A percentile compares a stretch with the other conserved stretches of the same genome.
Conservation (phyloP, 2,113 vertebrate species). For the Pseudolaguvia tuberculata region DNA sequence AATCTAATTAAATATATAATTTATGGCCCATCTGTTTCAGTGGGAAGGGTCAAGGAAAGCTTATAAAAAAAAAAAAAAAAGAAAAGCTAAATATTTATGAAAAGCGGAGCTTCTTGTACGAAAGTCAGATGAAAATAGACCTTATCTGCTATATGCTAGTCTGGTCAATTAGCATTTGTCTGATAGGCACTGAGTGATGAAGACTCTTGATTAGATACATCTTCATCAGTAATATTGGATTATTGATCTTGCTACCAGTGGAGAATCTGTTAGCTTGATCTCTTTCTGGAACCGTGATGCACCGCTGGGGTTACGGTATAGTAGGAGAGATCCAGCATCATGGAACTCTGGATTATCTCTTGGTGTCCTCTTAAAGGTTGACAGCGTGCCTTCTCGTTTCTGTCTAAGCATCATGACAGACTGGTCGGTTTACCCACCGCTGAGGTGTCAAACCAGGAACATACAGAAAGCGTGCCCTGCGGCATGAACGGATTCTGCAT, state of each 20-base stretch:
- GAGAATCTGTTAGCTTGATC: constrained; percentile 35
- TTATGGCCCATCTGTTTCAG: no score
- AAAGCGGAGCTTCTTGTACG: no score
- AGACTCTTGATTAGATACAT: constrained; percentile 19
- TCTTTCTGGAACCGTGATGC: constrained; percentile 35
- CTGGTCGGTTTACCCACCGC: constrained; percentile 13
- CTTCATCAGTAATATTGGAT: constrained; percentile 35
- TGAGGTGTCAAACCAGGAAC: constrained; percentile 7
- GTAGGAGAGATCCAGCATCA: background rate
- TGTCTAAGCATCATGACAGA: background rate
- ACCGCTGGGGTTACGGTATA: background rate
- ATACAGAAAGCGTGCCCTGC: constrained; percentile 4
- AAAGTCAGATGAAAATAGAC: constrained; percentile 14
- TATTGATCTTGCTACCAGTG: constrained; percentile 33
- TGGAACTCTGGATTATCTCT: background rate
- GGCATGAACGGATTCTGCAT: constrained; percentile 40
- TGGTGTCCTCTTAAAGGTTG: background rate
- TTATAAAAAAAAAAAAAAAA: no score
- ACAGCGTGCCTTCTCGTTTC: constrained; percentile 3
- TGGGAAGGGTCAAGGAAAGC: no score
- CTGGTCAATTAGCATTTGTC: constrained; percentile 19
- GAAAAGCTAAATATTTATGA: no score
- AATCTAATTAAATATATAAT: no score
- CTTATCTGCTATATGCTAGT: constrained; percentile 19
- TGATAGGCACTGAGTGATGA: constrained; percentile 26